Percentiles rank a stretch among this genome's conserved stretches.
phyloP scores from a whole-genome alignment of 2,113 vertebrate genomes.

The Beaufortia kweichowensis region DNA sequence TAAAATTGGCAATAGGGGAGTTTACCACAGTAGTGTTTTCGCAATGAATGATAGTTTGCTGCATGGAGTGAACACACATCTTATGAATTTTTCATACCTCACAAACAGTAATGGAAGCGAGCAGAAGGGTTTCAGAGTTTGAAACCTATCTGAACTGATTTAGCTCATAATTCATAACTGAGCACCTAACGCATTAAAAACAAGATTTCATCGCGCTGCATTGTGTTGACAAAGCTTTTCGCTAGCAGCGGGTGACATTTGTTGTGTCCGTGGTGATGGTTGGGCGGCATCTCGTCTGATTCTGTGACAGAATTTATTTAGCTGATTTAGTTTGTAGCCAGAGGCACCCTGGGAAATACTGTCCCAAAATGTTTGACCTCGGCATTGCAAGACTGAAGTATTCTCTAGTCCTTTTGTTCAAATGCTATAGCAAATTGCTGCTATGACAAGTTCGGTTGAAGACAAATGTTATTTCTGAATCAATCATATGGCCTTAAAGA shows the following conservation, averaged over 20 bases:
- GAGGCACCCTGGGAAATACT: constrained; percentile 62
- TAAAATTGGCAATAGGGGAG: constrained; percentile 55
- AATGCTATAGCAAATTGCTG: constrained; percentile 14
- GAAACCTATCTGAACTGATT: constrained; percentile 67
- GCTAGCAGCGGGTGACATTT: constrained; percentile 62
- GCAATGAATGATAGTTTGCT: constrained; percentile 21
- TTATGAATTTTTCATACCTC: constrained; percentile 68
- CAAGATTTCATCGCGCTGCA: constrained; percentile 64
- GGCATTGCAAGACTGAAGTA: constrained; percentile 54
- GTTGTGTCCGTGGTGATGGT: constrained; percentile 56
- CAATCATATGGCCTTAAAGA: not conserved
- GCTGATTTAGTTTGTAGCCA: constrained; percentile 65
- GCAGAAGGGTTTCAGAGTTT: constrained; percentile 73
- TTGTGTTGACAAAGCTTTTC: constrained; percentile 69
- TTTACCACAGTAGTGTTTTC: constrained; percentile 51
- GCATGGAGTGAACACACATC: constrained; percentile 54
- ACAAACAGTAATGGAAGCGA: constrained; percentile 69
- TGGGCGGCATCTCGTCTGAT: constrained; percentile 55
- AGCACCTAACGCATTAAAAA: constrained; percentile 69
- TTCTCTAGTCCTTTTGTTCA: constrained; percentile 58
- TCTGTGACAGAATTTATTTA: constrained; percentile 64
- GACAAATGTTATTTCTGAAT: constrained; percentile 23
- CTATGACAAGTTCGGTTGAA: constrained; percentile 19
- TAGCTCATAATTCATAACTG: constrained; percentile 74
- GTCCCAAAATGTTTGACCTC: constrained; percentile 66